Evolutionary conservation across 1,140 invertebrate genomes (phyloP), one percentile per base, ranked within the genome.

Genomic region (Papilio machaon): DNA sequence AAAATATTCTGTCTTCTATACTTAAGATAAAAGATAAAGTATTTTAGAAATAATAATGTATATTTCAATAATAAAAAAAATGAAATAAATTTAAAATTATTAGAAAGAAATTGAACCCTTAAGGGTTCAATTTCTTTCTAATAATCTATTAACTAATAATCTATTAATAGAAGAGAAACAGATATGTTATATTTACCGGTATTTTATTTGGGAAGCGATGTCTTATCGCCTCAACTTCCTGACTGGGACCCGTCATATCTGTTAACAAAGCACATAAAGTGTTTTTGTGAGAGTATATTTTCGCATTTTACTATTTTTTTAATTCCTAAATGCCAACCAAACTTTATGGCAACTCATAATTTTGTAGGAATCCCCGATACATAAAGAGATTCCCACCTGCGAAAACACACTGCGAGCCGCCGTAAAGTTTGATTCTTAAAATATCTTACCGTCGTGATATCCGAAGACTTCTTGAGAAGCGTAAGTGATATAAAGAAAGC

Each of bases 391-490:
- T 30, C 23, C 23, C 23, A 30, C 23, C 23, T 30, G 23, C 23
- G 23, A 30, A 30, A 2, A 30, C 23, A 2, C 23, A 30, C 23
- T 30, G 23, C 23, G 23, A 43, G 38, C 38, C 38, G 47, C 11
- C 11, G 11, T 17, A 52, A 17, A 17, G 49, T 58, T 17, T 19
- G 54, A 58, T 19, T 49, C 23, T n/a, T 73, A 19, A 13, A 19
- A 19, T 47, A 23, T 19, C 89, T 90, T 80, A 93, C 93, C 91
- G 84, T 94, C 92, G 80, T 94, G 88, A 74, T 94, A 94, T 15
- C 98, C 98, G 92, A 98, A 98, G 85, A 97, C 97, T 95, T 98
- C 97, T 94, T 98, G 97, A 30, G 97, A 98, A 1, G 97, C 97
- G 91, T 98, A 98, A 2, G 97, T 97, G 85, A 98, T 96, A 86